Conservation (phyloP, 2,888 invertebrate genomes). For the Cyclophora punctaria region DNA sequence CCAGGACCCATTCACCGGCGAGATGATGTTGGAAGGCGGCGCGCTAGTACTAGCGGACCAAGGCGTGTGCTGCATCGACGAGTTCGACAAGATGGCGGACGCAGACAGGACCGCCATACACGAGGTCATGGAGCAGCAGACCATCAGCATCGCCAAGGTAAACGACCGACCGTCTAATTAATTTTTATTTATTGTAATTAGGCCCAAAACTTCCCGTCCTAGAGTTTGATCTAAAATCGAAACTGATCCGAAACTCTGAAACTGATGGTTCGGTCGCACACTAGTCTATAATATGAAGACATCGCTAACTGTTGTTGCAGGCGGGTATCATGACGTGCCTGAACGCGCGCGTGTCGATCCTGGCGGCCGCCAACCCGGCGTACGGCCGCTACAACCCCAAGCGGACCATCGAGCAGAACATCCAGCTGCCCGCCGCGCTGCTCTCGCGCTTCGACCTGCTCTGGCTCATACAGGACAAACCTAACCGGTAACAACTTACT, state of each 20-base stretch:
- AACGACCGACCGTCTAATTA: too few relatives aligned
- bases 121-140: conserved; percentile 99
- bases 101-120: conserved; percentile 95
- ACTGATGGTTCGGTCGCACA: too few relatives aligned
- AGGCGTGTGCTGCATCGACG: conserved; percentile 99
- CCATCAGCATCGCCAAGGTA: conserved; percentile 98
- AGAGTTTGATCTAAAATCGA: too few relatives aligned
- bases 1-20: conserved; percentile 93
- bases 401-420: conserved; percentile 95
- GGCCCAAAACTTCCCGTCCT: too few relatives aligned
- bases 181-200: too few relatives aligned
- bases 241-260: too few relatives aligned
- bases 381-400: conserved; percentile 98
- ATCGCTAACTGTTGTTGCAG: conserved; percentile 45
- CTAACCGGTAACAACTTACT: conserved; percentile 66
- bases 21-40: conserved; percentile 98
- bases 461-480: conserved; percentile 93
- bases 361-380: conserved; percentile 99
- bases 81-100: conserved; percentile 99
- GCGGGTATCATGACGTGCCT: conserved; percentile 99
- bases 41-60: conserved; percentile 97
- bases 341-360: conserved; percentile 97
- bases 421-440: conserved; percentile 97
- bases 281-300: not conserved
- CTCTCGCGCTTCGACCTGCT: conserved; percentile 96